Evolutionary conservation across 2,113 vertebrate genomes (phyloP).

Genomic region (Perognathus longimembris): DNA sequence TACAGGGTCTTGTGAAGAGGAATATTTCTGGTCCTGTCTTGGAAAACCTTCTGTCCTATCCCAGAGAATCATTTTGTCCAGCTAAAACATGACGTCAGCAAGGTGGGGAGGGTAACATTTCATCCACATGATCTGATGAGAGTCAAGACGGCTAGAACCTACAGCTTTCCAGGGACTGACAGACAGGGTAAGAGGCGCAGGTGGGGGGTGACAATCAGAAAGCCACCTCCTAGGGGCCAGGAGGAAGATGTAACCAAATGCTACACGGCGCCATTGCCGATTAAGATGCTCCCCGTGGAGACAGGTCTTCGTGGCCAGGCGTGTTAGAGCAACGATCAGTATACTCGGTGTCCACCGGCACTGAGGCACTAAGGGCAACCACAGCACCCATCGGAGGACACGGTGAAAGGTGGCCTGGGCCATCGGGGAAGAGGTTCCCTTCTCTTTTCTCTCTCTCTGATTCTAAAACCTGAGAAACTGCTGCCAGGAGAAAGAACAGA

Average conservation of each 20-base stretch:
- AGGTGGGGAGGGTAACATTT: not conserved
- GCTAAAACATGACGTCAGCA: not conserved
- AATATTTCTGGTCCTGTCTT: not conserved
- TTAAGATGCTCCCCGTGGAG: not conserved
- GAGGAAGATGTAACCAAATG: not conserved
- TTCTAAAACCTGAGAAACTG: not conserved
- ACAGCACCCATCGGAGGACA: not conserved
- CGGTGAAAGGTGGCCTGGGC: not conserved
- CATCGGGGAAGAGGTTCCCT: too few species aligned
- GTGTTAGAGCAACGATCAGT: not conserved
- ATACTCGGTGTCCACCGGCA: not conserved
- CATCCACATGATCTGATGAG: not conserved
- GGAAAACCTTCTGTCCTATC: not conserved
- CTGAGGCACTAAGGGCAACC: not conserved
- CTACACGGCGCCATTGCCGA: not conserved
- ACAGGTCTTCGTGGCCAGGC: not conserved
- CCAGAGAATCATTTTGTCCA: not conserved
- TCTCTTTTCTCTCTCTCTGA: not conserved
- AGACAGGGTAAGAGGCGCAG: not conserved
- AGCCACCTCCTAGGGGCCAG: not conserved
- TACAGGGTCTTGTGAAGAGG: not conserved
- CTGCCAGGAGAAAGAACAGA: not conserved
- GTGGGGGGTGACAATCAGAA: not conserved
- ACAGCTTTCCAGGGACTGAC: not conserved
- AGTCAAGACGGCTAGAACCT: not conserved